Evolutionary conservation across 30 jellyfish, hydroid and myxozoan species (phyloP).

Genomic region (Phacellophora camtschatica): DNA sequence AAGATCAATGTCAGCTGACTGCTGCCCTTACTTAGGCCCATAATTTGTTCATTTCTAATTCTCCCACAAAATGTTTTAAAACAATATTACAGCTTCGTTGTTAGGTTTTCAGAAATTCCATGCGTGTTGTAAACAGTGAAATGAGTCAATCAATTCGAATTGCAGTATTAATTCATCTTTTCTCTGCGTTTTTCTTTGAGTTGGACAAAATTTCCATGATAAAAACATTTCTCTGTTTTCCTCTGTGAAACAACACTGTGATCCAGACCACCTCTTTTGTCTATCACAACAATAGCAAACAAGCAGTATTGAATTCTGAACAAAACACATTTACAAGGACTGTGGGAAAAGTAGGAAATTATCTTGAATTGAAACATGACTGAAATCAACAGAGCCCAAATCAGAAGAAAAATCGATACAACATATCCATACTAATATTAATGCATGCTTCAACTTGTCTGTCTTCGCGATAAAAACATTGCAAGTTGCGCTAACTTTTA

Average conservation of each 20-base stretch:
- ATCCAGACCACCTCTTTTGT: slow-evolving; percentile 31
- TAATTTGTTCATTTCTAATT: neutral
- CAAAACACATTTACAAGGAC: neutral
- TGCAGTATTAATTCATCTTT: too few relatives aligned
- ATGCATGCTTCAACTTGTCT: too few relatives aligned
- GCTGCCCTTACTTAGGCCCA: slow-evolving; percentile 15
- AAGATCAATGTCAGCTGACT: neutral
- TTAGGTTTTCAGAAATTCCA: too few relatives aligned
- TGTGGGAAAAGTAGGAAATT: neutral
- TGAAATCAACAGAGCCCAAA: too few relatives aligned
- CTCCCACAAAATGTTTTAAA: neutral
- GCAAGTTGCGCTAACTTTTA: too few relatives aligned
- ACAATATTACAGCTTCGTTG: neutral
- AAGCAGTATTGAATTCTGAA: slow-evolving; percentile 4
- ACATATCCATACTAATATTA: too few relatives aligned
- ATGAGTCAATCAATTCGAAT: too few relatives aligned
- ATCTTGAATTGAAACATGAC: too few relatives aligned
- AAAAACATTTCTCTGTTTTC: slow-evolving; percentile 17
- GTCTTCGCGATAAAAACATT: too few relatives aligned
- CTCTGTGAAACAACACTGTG: slow-evolving; percentile 21
- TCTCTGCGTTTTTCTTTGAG: neutral
- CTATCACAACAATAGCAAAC: neutral
- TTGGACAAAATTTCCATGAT: neutral
- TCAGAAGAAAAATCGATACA: too few relatives aligned
- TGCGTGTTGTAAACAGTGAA: too few relatives aligned